Base-by-base conservation (phyloP, 37 sponge, comb jelly and placozoan species). In the Hormiphora californensis region DNA sequence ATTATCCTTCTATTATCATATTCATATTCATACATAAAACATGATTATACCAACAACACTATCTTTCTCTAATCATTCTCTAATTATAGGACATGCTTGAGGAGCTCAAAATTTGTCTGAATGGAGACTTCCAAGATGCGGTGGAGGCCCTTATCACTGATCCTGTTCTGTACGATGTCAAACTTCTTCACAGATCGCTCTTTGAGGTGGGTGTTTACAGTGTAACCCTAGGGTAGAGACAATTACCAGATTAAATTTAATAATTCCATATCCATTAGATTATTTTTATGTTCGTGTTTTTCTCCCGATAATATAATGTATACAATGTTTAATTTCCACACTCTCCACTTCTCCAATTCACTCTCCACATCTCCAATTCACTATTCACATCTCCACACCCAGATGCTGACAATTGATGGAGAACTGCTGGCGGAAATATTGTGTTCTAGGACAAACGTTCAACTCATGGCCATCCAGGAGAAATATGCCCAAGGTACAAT, bases 51-150 rank as follows among this genome's bases (percentile, higher is more conserved):
- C 12, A 49, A 9, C 53, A 49, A 49, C 53, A 15, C 9, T 17
- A 49, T 9, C 53, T 17, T 15, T 49, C 12, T 15, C 15, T 17
- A 49, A 9, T 17, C 9, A 17, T 23, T 67, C 35, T 67, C 38
- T 8, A 28, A 7, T 30, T 3, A n/a, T 51, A 73, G 81, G 81
- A 73, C 27, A 5, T 73, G 44, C 23, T 73, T 44, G 81, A 73
- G 46, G 81, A 73, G 81, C 81, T 73, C 1, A 73, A 73, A 30
- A 36, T 19, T 9, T 73, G 81, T 41, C 23, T 73, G 81, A 73
- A 73, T 28, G 81, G 81, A 41, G 81, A 73, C 43, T 73, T 73
- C 81, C 81, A 73, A 31, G 81, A 73, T 40, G 81, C 81, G 5
- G 81, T 73, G 43, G 81, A 73, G 43, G 81, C 81, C 22, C 2